Evolutionary conservation across 2,888 invertebrate species (phyloP).

Genomic region (Napeogenes inachia): DNA sequence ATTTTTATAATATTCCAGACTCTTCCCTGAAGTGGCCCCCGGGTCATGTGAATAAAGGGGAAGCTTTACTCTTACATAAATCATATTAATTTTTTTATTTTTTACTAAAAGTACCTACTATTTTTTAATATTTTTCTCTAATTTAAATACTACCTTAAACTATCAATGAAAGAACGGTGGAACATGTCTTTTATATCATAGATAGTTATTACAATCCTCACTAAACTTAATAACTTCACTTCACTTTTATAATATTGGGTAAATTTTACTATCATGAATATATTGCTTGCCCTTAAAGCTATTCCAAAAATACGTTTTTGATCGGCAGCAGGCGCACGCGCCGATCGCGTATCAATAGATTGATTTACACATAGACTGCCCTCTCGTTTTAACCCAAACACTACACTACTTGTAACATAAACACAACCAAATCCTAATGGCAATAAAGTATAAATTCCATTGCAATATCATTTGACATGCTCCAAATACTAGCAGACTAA

Average conservation of each 20-base stretch:
- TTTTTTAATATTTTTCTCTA: too few relatives aligned
- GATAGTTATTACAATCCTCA: too few relatives aligned
- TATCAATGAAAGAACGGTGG: too few relatives aligned
- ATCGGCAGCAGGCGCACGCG: conserved; percentile 62
- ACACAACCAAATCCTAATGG: neutral
- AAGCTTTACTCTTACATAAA: conserved; percentile 23
- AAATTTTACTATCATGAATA: conserved; percentile 8
- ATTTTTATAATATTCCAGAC: conserved; percentile 63
- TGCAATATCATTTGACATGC: neutral
- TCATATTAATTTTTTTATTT: too few relatives aligned
- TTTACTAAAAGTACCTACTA: too few relatives aligned
- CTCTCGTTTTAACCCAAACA: conserved; percentile 29
- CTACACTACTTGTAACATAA: conserved; percentile 5
- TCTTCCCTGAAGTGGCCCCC: conserved; percentile 56
- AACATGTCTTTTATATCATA: too few relatives aligned
- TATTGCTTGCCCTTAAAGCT: conserved; percentile 46
- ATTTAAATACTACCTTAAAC: too few relatives aligned
- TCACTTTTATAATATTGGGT: too few relatives aligned
- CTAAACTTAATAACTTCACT: too few relatives aligned
- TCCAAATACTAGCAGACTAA: neutral
- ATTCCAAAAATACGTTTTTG: conserved; percentile 60
- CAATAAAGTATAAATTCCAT: conserved; percentile 8
- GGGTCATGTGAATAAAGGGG: conserved; percentile 45
- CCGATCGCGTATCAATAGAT: conserved; percentile 65
- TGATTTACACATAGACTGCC: conserved; percentile 61